phyloP scores from a whole-genome alignment of 2,888 invertebrate species.

The Parapristionchus giblindavisi region DNA sequence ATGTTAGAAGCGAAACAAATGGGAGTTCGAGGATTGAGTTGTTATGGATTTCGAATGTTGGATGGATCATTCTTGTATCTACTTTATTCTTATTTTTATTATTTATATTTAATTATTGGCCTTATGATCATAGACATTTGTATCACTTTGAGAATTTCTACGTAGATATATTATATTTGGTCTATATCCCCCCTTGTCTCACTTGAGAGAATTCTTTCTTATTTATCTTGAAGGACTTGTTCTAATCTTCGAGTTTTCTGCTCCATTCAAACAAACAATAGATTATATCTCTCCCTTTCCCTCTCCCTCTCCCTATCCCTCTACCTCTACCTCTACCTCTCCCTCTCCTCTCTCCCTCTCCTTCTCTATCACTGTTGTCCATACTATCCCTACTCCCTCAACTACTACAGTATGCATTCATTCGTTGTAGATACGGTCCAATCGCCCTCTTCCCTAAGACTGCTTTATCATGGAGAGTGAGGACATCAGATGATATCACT shows the following conservation, averaged over 20 bases:
- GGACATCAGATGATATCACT: conserved; percentile 77
- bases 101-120: not conserved
- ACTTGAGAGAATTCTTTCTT: too few relatives aligned
- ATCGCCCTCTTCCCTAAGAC: conserved; percentile 67
- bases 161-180: not conserved
- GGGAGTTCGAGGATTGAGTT: conserved; percentile 60
- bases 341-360: too few relatives aligned
- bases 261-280: too few relatives aligned
- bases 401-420: not conserved
- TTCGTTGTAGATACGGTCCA: conserved; percentile 59
- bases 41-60: conserved; percentile 63
- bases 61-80: conserved; percentile 61
- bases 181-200: too few relatives aligned
- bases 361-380: not conserved
- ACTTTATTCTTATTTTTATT: not conserved
- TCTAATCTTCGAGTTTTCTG: too few relatives aligned
- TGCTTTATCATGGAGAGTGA: conserved; percentile 67
- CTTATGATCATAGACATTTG: not conserved
- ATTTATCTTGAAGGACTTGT: too few relatives aligned
- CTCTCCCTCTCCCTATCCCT: too few relatives aligned
- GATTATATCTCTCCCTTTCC: too few relatives aligned
- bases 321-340: too few relatives aligned
- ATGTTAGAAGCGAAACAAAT: conserved; percentile 62
- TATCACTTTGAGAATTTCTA: not conserved
- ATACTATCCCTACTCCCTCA: not conserved